A percentile compares a stretch with the other conserved stretches of the same genome.
phyloP scores from a whole-genome alignment of 2,113 vertebrate species.

The Dromaius novaehollandiae region DNA sequence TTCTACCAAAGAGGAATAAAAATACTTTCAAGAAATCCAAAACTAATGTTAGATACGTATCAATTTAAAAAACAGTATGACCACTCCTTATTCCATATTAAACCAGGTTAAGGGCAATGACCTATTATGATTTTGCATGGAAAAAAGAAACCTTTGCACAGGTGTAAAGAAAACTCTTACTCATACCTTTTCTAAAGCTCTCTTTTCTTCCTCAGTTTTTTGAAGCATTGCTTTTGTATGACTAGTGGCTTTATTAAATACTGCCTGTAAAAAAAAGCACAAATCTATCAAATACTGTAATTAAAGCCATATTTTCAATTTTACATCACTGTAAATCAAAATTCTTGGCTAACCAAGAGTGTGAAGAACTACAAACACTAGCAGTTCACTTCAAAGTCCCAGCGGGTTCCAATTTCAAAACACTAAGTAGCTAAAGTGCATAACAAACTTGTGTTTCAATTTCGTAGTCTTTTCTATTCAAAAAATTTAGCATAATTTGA shows the following conservation, averaged over 20 bases:
- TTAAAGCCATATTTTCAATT: background rate
- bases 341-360: background rate
- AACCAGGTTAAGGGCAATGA: background rate
- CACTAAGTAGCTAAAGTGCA: background rate
- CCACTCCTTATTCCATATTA: background rate
- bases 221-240: slow-evolving; percentile 89
- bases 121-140: background rate
- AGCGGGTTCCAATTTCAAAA: background rate
- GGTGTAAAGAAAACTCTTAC: background rate
- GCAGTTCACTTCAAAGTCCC: background rate
- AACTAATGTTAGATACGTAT: background rate
- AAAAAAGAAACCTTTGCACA: background rate
- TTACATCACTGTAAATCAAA: background rate
- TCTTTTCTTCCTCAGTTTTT: slow-evolving; percentile 87
- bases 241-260: slow-evolving; percentile 89
- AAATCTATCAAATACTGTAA: background rate
- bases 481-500: background rate
- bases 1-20: background rate
- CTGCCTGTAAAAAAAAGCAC: slow-evolving; percentile 74
- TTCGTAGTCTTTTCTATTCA: background rate
- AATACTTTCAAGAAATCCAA: background rate
- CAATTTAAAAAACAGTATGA: background rate
- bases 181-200: slow-evolving; percentile 88
- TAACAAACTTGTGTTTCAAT: background rate
- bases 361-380: background rate